A percentile compares a stretch with the other conserved stretches of the same genome.
Conservation (phyloP, 2,888 invertebrate genomes). For the Scrobipalpa atriplicella region DNA sequence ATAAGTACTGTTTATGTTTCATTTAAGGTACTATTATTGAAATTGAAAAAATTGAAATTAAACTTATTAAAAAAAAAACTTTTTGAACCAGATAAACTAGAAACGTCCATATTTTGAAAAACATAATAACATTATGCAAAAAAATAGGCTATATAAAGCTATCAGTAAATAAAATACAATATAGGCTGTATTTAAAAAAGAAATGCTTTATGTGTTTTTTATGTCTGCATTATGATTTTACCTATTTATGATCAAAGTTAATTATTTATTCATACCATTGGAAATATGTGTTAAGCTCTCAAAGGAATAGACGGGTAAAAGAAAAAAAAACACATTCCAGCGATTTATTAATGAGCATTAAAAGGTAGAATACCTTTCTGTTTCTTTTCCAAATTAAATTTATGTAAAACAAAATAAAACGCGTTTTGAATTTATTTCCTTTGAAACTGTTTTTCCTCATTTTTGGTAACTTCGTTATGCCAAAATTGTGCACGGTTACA, state of each 20-base stretch:
- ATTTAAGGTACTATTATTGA: too few species aligned
- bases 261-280: slow-evolving; percentile 3
- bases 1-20: too few species aligned
- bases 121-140: too few species aligned
- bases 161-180: too few species aligned
- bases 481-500: background rate
- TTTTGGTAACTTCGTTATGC: background rate
- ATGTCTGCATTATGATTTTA: too few species aligned
- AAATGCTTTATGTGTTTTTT: too few species aligned
- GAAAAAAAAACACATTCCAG: background rate
- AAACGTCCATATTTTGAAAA: too few species aligned
- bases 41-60: too few species aligned
- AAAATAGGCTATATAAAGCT: too few species aligned
- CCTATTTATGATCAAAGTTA: background rate
- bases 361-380: background rate
- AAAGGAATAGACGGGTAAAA: background rate
- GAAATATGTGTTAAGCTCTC: background rate
- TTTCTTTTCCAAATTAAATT: background rate
- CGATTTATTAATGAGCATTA: slow-evolving; percentile 1
- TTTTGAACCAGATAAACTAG: too few species aligned
- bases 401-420: slow-evolving; percentile 1
- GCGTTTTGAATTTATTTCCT: background rate
- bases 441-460: background rate
- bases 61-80: too few species aligned
- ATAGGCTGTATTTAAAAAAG: too few species aligned